phyloP scores from a whole-genome alignment of 2,797 vertebrate species.

The Botia almorhae region DNA sequence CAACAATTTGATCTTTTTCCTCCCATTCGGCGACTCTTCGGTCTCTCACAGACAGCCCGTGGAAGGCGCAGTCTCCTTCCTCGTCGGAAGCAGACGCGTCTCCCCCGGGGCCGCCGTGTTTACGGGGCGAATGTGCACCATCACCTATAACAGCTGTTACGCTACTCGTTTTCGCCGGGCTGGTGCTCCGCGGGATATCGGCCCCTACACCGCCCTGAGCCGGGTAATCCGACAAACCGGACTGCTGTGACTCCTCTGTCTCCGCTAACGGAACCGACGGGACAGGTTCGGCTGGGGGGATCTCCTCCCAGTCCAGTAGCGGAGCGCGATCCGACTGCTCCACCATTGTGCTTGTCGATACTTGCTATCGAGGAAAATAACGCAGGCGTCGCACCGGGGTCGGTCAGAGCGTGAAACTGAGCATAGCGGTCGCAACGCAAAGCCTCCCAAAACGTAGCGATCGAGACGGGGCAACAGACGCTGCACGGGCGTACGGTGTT shows the following conservation, averaged over 20 bases:
- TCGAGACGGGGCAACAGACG: conserved; percentile 22
- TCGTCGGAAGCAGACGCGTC: conserved; percentile 64
- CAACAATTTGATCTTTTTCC: conserved; percentile 91
- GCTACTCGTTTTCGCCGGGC: conserved; percentile 46
- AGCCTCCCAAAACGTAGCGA: background rate
- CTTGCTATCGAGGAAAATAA: conserved; percentile 42
- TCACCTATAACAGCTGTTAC: conserved; percentile 69
- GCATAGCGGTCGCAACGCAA: background rate
- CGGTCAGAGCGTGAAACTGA: background rate
- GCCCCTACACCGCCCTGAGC: conserved; percentile 57
- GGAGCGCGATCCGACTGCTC: conserved; percentile 92
- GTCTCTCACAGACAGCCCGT: conserved; percentile 66
- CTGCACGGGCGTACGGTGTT: conserved; percentile 68
- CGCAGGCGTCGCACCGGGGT: background rate
- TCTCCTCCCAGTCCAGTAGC: conserved; percentile 94
- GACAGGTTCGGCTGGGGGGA: conserved; percentile 78
- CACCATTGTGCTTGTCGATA: conserved; percentile 74
- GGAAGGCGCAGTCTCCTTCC: conserved; percentile 66
- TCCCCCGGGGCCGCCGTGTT: conserved; percentile 64
- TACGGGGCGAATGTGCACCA: conserved; percentile 66
- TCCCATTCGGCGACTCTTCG: conserved; percentile 78
- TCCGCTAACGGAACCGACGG: conserved; percentile 67
- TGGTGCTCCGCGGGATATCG: conserved; percentile 61
- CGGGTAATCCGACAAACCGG: conserved; percentile 66
- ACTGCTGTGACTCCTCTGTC: conserved; percentile 60